Evolutionary conservation across 2,797 vertebrate genomes (phyloP), one percentile per base, ranked within the genome.

Genomic region (Catostomus latipinnis): DNA sequence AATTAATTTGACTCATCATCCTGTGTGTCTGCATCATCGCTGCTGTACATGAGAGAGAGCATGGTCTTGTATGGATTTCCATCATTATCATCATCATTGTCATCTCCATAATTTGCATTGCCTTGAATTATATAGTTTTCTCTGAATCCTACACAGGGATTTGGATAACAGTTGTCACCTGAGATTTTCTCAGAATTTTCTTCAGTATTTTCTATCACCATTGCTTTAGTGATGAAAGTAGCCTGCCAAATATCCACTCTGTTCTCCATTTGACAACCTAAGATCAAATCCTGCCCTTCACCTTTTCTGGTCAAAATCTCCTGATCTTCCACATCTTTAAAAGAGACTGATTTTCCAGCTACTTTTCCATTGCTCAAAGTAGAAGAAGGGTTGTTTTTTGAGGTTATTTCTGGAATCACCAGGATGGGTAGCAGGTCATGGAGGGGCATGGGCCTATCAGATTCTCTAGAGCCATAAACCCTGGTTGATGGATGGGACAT

Each of bases 11-110:
- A 16, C 43, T 71, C 14, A 6, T 78, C 70, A 12, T 63, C 45
- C 10, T 16, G n/a, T 0, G 46, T 63, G 12, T 82, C 84, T 7
- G 84, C 76, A 6, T 84, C 78, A 12, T 85, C 83, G 12, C 76
- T 85, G 6, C 66, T 66, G 60, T 66, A 82, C 68, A 84, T 84
- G 46, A 49, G 78, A 49, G 83, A 54, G 5, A 53, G 46, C 71
- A 74, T 82, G 6, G 18, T 56, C 48, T 68, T 82, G 60, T 86
- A 82, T 1, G 75, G 83, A 80, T 87, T 86, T 48, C 71, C 81
- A 6, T 11, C 49, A 11, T 81, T 74, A 14, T 56, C 61, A 54
- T 80, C 81, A 6, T 8, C 53, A 13, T 82, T 76, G 12, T 50
- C 69, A 13, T 52, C 72, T n/a, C 76, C 34, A 34, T 34, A 3